Evolutionary conservation across 35 echinoderm and acorn worm species (phyloP).

Genomic region (Stichopus chloronotus): DNA sequence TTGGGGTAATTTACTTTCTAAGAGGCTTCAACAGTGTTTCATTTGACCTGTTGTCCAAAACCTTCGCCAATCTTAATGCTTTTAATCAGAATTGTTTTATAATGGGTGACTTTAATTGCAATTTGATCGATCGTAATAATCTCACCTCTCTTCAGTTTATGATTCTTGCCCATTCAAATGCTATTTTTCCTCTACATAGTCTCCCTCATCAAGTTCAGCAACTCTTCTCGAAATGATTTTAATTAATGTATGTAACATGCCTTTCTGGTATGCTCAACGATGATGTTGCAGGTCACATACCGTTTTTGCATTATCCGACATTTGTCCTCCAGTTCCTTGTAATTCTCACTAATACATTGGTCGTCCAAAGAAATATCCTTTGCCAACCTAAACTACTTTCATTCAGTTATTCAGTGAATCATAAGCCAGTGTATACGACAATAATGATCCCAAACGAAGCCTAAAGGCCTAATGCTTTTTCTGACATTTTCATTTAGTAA

Average conservation of each 20-base stretch:
- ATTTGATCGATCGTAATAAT: conserved; percentile 2
- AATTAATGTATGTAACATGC: background rate
- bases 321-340: background rate
- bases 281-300: background rate
- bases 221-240: background rate
- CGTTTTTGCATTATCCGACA: background rate
- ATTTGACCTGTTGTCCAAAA: background rate
- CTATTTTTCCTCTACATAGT: conserved; percentile 6
- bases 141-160: background rate
- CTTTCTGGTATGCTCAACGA: conserved; percentile 9
- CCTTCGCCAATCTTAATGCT: background rate
- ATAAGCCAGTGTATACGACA: background rate
- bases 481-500: background rate
- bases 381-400: background rate
- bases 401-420: background rate
- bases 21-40: conserved; percentile 9
- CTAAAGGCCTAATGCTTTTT: background rate
- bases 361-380: background rate
- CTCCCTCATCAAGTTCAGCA: background rate
- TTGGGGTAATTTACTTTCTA: background rate
- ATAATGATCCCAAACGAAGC: background rate
- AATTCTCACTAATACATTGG: background rate
- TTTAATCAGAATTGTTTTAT: background rate
- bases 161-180: background rate
- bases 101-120: background rate